Percentiles rank a stretch among this genome's conserved stretches.
Evolutionary conservation across 35 echinoderm and acorn worm species (phyloP).

Genomic region (Stichopus chloronotus): DNA sequence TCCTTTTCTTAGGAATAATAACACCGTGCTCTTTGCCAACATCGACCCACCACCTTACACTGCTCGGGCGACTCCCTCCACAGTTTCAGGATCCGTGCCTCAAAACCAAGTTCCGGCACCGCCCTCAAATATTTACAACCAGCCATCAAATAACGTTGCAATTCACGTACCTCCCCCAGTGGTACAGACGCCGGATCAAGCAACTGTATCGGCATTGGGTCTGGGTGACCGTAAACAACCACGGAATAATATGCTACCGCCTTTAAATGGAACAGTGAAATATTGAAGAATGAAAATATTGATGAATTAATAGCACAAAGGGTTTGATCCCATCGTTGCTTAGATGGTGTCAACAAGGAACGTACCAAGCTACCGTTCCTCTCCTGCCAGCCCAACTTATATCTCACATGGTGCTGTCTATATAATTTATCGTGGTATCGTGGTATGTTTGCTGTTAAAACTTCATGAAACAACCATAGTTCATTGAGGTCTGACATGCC

Average conservation of each 20-base stretch:
- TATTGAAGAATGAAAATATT: neutral
- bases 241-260: neutral
- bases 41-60: slow-evolving; percentile 23
- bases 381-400: no score
- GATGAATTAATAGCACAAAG: no score
- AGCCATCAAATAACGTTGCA: neutral
- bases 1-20: neutral
- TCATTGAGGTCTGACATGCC: no score
- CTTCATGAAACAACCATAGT: no score
- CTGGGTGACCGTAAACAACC: neutral
- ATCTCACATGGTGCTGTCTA: no score
- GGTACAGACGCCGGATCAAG: neutral
- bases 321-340: no score
- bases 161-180: neutral
- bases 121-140: neutral
- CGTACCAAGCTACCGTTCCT: no score
- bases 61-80: neutral
- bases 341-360: no score
- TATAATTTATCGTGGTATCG: no score
- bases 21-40: slow-evolving; percentile 18
- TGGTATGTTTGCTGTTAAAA: no score
- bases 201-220: neutral
- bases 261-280: neutral
- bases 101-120: neutral
- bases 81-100: neutral